Percentiles rank a stretch among this genome's conserved stretches.
Evolutionary conservation across 1,140 invertebrate genomes (phyloP).

Genomic region (Hyles euphorbiae): DNA sequence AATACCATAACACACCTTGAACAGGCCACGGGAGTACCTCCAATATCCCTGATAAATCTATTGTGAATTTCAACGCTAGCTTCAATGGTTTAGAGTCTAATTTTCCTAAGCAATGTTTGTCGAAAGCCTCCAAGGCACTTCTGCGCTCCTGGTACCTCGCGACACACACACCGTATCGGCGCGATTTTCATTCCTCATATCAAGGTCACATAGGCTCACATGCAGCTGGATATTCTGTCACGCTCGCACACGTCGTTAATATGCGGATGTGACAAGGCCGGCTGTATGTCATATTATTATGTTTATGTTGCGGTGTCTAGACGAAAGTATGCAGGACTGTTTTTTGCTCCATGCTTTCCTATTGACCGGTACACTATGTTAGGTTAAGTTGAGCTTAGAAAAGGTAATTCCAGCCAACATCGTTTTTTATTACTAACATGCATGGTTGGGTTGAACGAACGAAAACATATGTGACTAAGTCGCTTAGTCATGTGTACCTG

Average conservation of each 20-base stretch:
- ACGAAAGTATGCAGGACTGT: constrained; percentile 2
- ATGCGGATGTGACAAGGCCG: not conserved
- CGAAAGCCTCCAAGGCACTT: not conserved
- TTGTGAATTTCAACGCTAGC: not conserved
- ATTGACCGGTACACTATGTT: too few relatives aligned
- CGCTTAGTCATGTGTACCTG: too few relatives aligned
- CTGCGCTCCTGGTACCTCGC: constrained; percentile 3
- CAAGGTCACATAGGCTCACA: constrained; percentile 8
- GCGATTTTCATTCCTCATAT: constrained; percentile 6
- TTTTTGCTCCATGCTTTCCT: constrained; percentile 4
- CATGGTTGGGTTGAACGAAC: too few relatives aligned
- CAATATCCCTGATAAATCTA: not conserved
- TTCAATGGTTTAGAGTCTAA: not conserved
- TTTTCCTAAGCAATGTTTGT: not conserved
- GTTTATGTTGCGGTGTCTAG: constrained; percentile 2
- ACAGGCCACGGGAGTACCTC: not conserved
- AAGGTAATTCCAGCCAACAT: too few relatives aligned
- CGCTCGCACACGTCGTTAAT: not conserved
- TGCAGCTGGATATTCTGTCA: not conserved
- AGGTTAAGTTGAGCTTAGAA: too few relatives aligned
- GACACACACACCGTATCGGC: constrained; percentile 7
- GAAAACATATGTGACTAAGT: too few relatives aligned
- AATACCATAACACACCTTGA: not conserved
- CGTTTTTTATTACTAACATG: too few relatives aligned
- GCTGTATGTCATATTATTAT: not conserved